phyloP scores from a whole-genome alignment of 1,140 invertebrate genomes.

The Latrodectus geometricus region DNA sequence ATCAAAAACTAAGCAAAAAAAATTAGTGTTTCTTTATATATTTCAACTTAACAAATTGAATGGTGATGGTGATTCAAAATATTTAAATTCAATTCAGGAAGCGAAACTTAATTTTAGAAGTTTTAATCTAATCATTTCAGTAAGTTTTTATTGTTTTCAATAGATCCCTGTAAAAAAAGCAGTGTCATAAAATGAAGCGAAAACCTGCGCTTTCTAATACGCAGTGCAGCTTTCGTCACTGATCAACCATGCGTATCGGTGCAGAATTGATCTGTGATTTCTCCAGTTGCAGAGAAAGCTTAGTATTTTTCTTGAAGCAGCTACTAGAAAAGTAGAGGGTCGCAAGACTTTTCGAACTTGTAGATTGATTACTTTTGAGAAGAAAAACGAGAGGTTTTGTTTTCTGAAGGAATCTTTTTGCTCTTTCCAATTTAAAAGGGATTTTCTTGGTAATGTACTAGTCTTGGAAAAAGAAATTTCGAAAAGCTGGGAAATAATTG shows the following conservation, averaged over 20 bases:
- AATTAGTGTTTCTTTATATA: too few relatives aligned
- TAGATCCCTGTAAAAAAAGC: too few relatives aligned
- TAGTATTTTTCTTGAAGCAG: neutral
- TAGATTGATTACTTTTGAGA: slow-evolving; percentile 1
- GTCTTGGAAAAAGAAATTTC: neutral
- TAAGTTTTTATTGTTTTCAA: too few relatives aligned
- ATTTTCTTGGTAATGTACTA: neutral
- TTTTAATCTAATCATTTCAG: too few relatives aligned
- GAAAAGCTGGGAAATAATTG: neutral
- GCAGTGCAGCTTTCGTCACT: neutral
- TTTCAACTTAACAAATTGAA: too few relatives aligned
- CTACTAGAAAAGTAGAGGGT: neutral
- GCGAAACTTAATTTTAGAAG: too few relatives aligned
- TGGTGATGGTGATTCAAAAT: too few relatives aligned
- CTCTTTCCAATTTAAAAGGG: neutral
- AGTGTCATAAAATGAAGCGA: too few relatives aligned
- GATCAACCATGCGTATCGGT: slow-evolving; percentile 4
- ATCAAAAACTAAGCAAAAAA: too few relatives aligned
- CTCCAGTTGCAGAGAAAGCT: neutral
- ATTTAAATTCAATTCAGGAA: too few relatives aligned
- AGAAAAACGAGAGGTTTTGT: neutral
- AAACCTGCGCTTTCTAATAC: neutral
- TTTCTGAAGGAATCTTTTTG: neutral
- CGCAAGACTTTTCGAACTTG: neutral
- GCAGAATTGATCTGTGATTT: neutral